Percentiles rank a stretch among this genome's conserved stretches.
Evolutionary conservation across 2,797 vertebrate genomes (phyloP).

Genomic region (Monodelphis domestica): DNA sequence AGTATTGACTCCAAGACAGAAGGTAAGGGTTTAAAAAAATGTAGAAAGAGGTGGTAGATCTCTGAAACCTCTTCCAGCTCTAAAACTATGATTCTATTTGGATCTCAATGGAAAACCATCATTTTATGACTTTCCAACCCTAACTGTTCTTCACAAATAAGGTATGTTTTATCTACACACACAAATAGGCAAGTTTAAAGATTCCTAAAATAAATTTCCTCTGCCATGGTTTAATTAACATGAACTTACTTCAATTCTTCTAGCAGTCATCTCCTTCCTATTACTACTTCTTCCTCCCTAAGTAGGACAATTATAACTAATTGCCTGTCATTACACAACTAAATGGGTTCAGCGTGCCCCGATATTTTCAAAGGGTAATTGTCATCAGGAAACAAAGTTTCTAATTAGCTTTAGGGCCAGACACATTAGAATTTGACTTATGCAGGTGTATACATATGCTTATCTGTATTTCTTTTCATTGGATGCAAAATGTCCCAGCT

Average conservation of each 20-base stretch:
- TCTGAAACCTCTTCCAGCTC: not conserved
- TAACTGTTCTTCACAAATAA: not conserved
- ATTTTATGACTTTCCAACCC: not conserved
- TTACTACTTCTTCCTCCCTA: constrained; percentile 62
- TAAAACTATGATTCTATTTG: no score
- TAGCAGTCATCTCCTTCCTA: constrained; percentile 42
- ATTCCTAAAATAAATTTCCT: constrained; percentile 33
- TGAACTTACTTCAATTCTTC: constrained; percentile 33
- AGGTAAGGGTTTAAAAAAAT: no score
- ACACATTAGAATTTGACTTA: constrained; percentile 49
- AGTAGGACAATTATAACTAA: constrained; percentile 64
- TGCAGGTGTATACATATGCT: constrained; percentile 47
- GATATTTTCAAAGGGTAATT: constrained; percentile 64
- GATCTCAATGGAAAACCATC: no score
- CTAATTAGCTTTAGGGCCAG: constrained; percentile 64
- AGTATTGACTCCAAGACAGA: no score
- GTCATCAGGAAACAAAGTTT: constrained; percentile 61
- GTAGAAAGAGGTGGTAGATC: not conserved
- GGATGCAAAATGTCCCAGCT: not conserved
- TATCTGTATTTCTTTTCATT: constrained; percentile 32
- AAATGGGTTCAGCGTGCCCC: constrained; percentile 35
- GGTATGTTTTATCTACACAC: not conserved
- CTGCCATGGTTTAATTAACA: constrained; percentile 25
- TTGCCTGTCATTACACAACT: constrained; percentile 60
- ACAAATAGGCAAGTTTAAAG: constrained; percentile 10